Evolutionary conservation across 2,888 invertebrate genomes (phyloP).

Genomic region (Chymomyza caudatula): DNA sequence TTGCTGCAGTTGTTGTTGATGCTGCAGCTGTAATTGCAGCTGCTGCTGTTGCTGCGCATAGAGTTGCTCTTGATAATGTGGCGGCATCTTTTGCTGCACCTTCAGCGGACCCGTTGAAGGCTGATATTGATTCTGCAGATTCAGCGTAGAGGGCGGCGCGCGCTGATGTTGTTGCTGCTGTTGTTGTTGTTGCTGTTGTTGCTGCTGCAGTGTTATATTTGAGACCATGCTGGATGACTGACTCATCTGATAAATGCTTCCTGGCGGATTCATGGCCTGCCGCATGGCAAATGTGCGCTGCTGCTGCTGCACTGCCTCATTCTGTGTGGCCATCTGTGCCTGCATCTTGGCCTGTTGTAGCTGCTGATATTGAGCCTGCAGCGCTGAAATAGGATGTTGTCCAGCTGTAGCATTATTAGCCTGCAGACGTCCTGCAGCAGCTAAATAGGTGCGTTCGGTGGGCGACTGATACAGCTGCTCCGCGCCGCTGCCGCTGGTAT

Average conservation of each 20-base stretch:
- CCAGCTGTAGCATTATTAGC: conserved; percentile 59
- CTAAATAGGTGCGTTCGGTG: conserved; percentile 81
- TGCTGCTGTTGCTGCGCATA: conserved; percentile 53
- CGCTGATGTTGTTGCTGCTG: conserved; percentile 67
- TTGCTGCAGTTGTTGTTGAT: conserved; percentile 61
- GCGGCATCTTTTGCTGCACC: conserved; percentile 58
- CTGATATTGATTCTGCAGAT: conserved; percentile 76
- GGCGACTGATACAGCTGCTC: conserved; percentile 77
- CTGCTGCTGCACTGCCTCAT: conserved; percentile 82
- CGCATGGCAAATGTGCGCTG: conserved; percentile 83
- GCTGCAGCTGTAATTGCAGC: conserved; percentile 51
- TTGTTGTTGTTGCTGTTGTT: conserved; percentile 48
- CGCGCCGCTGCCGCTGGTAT: conserved; percentile 67
- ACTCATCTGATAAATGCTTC: conserved; percentile 78
- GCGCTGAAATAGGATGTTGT: conserved; percentile 71
- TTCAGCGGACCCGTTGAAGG: conserved; percentile 76
- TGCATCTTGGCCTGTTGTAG: conserved; percentile 83
- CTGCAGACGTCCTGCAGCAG: conserved; percentile 70
- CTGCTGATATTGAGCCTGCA: conserved; percentile 82
- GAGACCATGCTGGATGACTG: conserved; percentile 75
- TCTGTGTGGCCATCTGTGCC: conserved; percentile 82
- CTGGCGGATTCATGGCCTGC: conserved; percentile 82
- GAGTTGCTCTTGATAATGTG: conserved; percentile 49
- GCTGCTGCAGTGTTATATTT: conserved; percentile 65
- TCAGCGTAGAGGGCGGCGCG: conserved; percentile 76